Conservation (phyloP, 2,888 invertebrate genomes). For the Athalia cordata region DNA sequence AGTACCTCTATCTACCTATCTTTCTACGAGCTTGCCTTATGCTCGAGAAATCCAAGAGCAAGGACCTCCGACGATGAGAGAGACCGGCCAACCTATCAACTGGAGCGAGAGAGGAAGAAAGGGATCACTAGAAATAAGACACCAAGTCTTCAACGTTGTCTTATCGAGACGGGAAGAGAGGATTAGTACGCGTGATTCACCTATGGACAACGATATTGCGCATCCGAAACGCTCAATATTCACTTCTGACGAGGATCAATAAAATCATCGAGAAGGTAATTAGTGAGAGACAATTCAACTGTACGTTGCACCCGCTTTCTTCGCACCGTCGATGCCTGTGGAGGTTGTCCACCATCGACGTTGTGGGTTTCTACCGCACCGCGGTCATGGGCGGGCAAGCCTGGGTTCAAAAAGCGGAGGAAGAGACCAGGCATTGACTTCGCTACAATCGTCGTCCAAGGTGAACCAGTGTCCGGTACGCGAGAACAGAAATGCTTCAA, state of each 20-base stretch:
- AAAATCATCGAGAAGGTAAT: too few species aligned
- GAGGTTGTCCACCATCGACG: too few species aligned
- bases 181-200: not conserved
- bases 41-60: constrained; percentile 35
- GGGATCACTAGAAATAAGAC: constrained; percentile 13
- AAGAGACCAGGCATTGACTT: constrained; percentile 22
- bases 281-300: too few species aligned
- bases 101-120: not conserved
- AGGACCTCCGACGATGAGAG: constrained; percentile 19
- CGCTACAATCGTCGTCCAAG: constrained; percentile 64
- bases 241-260: too few species aligned
- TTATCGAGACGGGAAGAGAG: not conserved
- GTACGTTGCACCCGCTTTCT: too few species aligned
- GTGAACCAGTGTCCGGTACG: constrained; percentile 67
- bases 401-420: not conserved
- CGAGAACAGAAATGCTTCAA: constrained; percentile 49
- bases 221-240: too few species aligned
- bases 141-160: not conserved
- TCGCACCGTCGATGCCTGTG: too few species aligned
- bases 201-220: not conserved
- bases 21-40: not conserved
- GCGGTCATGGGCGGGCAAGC: constrained; percentile 41
- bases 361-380: constrained; percentile 19
- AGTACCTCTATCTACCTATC: not conserved
- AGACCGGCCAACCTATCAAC: not conserved